These are phyloP conservation scores for Oncorhynchus tshawytscha DNA, from an alignment of 2,113 vertebrate genomes.

Conservation along the genomic window DNA sequence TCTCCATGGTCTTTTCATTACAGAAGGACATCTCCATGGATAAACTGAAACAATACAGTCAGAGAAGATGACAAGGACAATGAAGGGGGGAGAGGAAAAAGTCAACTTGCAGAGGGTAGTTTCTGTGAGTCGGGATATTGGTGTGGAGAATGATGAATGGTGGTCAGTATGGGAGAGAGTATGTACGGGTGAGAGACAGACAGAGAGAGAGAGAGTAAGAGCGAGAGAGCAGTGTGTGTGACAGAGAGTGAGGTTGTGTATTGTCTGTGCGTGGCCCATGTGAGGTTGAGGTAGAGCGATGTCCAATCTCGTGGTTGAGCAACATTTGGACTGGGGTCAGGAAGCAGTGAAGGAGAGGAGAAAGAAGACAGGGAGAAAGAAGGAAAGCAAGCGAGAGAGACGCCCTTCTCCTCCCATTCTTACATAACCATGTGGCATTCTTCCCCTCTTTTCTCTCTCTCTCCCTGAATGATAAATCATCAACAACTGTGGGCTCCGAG, in stretches of 20 bases:
- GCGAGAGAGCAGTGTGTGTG: background rate
- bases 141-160: background rate
- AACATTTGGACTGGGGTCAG: constrained; percentile 39
- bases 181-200: constrained; percentile 7
- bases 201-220: background rate
- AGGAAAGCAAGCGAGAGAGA: constrained; percentile 28
- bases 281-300: constrained; percentile 6
- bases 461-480: constrained; percentile 30
- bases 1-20: no score
- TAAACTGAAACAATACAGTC: no score
- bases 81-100: no score
- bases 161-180: constrained; percentile 2
- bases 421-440: constrained; percentile 45
- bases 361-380: background rate
- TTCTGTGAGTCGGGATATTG: background rate
- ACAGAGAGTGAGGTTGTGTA: constrained; percentile 14
- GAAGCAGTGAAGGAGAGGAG: background rate
- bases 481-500: constrained; percentile 27
- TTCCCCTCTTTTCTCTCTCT: constrained; percentile 18
- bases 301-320: constrained; percentile 20
- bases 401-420: constrained; percentile 19
- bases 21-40: no score
- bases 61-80: no score
- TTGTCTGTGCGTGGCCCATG: constrained; percentile 1
- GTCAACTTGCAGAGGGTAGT: no score